phyloP scores from a whole-genome alignment of 2,113 vertebrate species.

The Oryctolagus cuniculus region DNA sequence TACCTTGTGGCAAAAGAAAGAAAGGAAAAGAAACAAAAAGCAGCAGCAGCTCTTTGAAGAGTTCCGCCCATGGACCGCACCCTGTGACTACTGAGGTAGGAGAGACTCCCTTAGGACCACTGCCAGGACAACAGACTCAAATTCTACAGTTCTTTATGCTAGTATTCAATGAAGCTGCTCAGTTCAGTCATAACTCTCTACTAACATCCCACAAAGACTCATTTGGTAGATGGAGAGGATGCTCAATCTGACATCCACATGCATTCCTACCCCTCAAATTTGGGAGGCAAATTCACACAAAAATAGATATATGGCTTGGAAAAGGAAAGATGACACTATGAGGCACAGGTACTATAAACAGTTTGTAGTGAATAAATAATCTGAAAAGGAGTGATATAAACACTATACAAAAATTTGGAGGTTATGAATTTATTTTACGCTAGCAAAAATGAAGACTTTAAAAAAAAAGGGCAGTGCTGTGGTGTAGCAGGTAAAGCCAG shows the following conservation, averaged over 20 bases:
- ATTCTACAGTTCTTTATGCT: neutral
- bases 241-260: neutral
- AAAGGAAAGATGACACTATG: constrained; percentile 27
- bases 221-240: neutral
- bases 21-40: too few relatives aligned
- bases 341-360: neutral
- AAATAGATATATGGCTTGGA: neutral
- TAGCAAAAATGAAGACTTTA: neutral
- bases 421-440: constrained; percentile 19
- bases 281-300: constrained; percentile 29
- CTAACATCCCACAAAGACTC: neutral
- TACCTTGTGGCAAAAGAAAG: neutral
- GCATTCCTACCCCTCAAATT: neutral
- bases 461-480: too few relatives aligned
- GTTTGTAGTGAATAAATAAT: constrained; percentile 31
- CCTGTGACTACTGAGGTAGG: neutral
- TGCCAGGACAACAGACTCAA: neutral
- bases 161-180: neutral
- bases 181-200: neutral
- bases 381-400: constrained; percentile 42
- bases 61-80: neutral
- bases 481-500: too few relatives aligned
- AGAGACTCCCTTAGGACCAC: neutral
- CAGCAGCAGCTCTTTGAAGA: neutral
- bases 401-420: neutral